Evolutionary conservation across 2,888 invertebrate genomes (phyloP).

Genomic region (Scaptomyza tumidula): DNA sequence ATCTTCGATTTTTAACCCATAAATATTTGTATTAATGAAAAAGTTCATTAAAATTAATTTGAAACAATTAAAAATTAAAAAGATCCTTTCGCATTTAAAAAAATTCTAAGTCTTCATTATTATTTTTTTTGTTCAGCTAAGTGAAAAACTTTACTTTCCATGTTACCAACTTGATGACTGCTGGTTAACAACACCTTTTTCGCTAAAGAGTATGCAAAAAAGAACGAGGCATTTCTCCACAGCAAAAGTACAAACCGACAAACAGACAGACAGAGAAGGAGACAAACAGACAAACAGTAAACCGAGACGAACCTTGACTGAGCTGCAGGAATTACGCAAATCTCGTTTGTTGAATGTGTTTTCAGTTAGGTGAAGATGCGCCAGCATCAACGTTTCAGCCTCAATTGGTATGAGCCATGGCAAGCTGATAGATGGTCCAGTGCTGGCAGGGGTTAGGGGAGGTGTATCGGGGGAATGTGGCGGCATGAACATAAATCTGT

Average conservation of each 20-base stretch:
- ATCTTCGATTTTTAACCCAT: not conserved
- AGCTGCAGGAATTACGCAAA: slow-evolving; percentile 80
- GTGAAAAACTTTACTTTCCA: not conserved
- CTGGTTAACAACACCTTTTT: not conserved
- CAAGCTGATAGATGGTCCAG: not conserved
- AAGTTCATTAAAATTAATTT: no score
- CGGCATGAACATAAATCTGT: slow-evolving; percentile 71
- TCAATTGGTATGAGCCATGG: slow-evolving; percentile 46
- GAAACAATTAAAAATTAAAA: no score
- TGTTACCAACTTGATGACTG: not conserved
- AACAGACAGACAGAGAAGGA: slow-evolving; percentile 3
- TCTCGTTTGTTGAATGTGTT: slow-evolving; percentile 80
- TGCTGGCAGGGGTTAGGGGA: not conserved
- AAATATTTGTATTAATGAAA: not conserved
- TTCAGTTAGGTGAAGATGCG: slow-evolving; percentile 77
- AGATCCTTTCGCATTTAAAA: no score
- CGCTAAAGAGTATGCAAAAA: slow-evolving; percentile 28
- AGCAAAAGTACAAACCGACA: slow-evolving; percentile 36
- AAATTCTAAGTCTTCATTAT: no score
- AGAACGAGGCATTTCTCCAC: slow-evolving; percentile 38
- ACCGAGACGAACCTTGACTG: slow-evolving; percentile 68
- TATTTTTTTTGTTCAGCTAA: not conserved
- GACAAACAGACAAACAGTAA: slow-evolving; percentile 53
- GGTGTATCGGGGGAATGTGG: not conserved
- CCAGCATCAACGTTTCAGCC: slow-evolving; percentile 55